phyloP scores from a whole-genome alignment of 2,888 invertebrate species.

The Leptinotarsa tumamoca region DNA sequence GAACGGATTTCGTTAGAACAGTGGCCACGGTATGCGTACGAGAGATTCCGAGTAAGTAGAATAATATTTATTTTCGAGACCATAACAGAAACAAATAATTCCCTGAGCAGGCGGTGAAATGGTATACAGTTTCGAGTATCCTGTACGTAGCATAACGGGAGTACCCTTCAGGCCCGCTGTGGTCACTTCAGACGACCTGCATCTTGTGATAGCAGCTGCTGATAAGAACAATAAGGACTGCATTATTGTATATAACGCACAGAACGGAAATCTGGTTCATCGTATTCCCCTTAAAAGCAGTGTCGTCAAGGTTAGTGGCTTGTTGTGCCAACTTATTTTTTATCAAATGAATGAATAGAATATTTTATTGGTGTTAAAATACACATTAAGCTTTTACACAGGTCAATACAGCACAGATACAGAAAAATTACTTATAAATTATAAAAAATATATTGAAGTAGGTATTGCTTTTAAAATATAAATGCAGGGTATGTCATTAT shows the following conservation, averaged over 20 bases:
- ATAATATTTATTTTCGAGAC: background rate
- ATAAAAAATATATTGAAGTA: too few species aligned
- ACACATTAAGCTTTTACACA: too few species aligned
- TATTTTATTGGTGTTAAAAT: too few species aligned
- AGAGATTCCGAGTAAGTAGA: slow-evolving; percentile 76
- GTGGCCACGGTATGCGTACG: slow-evolving; percentile 77
- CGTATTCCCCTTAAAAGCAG: slow-evolving; percentile 68
- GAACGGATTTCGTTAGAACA: slow-evolving; percentile 74
- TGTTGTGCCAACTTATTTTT: background rate
- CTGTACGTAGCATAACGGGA: slow-evolving; percentile 78
- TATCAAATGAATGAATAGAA: too few species aligned
- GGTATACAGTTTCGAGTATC: slow-evolving; percentile 86
- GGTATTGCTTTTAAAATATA: too few species aligned
- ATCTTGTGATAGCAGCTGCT: slow-evolving; percentile 82
- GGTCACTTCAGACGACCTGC: slow-evolving; percentile 84
- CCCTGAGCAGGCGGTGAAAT: slow-evolving; percentile 74
- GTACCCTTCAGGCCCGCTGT: slow-evolving; percentile 81
- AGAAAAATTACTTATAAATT: too few species aligned
- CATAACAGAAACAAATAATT: background rate
- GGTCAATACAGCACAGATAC: too few species aligned
- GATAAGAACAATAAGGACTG: slow-evolving; percentile 85
- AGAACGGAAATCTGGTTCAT: slow-evolving; percentile 76
- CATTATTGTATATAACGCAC: slow-evolving; percentile 84
- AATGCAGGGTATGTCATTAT: too few species aligned
- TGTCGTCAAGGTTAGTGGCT: slow-evolving; percentile 69